A percentile compares a stretch with the other conserved stretches of the same genome.
phyloP scores from a whole-genome alignment of 2,797 vertebrate genomes.

The Bradypodion ventrale region DNA sequence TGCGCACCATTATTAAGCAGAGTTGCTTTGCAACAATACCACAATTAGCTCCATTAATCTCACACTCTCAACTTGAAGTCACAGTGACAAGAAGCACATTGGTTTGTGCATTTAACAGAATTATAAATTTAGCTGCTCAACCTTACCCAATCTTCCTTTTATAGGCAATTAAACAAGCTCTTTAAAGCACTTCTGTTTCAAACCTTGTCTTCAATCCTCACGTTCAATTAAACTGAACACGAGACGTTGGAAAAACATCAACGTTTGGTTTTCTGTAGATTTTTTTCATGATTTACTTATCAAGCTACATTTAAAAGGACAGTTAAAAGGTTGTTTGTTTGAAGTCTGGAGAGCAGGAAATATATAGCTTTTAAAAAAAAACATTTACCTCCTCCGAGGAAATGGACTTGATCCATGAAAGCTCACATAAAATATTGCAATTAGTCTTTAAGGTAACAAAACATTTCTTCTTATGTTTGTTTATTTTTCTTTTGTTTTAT shows the following conservation, averaged over 20 bases:
- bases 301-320: slow-evolving; percentile 38
- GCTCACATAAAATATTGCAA: too few relatives aligned
- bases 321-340: slow-evolving; percentile 48
- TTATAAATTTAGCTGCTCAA: slow-evolving; percentile 75
- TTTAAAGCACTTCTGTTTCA: slow-evolving; percentile 67
- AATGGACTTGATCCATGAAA: too few relatives aligned
- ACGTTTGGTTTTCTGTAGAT: slow-evolving; percentile 49
- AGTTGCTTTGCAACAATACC: slow-evolving; percentile 51
- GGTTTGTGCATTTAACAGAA: slow-evolving; percentile 66
- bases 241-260: slow-evolving; percentile 46
- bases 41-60: slow-evolving; percentile 76
- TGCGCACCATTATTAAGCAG: slow-evolving; percentile 65
- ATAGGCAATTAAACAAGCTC: slow-evolving; percentile 79
- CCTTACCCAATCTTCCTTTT: slow-evolving; percentile 75
- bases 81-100: slow-evolving; percentile 55
- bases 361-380: background rate
- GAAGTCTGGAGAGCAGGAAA: slow-evolving; percentile 36
- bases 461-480: too few relatives aligned
- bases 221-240: slow-evolving; percentile 64
- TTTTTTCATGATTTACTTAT: slow-evolving; percentile 51
- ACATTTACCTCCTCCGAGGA: too few relatives aligned
- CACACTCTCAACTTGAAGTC: slow-evolving; percentile 68
- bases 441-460: too few relatives aligned
- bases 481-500: too few relatives aligned
- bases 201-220: slow-evolving; percentile 60